Evolutionary conservation across 2,113 vertebrate species (phyloP).

Genomic region (Castor canadensis): DNA sequence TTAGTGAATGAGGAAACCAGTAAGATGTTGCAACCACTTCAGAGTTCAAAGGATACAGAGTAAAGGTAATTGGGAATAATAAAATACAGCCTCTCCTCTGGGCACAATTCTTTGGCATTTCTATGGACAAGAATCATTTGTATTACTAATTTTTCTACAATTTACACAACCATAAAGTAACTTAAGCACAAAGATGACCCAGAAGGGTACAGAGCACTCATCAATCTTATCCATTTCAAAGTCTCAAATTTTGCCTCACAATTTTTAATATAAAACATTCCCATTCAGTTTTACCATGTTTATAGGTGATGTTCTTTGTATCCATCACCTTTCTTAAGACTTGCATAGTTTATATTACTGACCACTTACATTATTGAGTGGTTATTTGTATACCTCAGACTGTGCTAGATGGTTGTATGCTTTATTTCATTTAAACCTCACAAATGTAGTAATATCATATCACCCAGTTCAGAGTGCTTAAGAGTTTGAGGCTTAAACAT

Average conservation of each 20-base stretch:
- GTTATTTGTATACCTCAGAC: background rate
- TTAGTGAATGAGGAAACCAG: background rate
- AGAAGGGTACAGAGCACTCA: rapidly evolving
- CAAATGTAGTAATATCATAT: background rate
- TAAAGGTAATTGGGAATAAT: background rate
- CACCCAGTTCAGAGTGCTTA: background rate
- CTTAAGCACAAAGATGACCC: background rate
- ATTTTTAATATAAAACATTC: background rate
- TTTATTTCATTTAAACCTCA: background rate
- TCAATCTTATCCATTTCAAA: background rate
- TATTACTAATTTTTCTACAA: background rate
- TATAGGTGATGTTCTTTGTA: background rate
- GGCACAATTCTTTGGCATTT: background rate
- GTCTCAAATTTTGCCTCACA: background rate
- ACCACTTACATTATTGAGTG: background rate
- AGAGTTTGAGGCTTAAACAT: background rate
- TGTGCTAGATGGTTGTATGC: background rate
- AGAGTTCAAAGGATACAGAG: background rate
- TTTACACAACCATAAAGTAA: background rate
- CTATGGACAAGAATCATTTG: background rate
- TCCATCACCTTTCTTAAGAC: background rate
- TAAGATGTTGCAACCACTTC: background rate
- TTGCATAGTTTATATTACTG: background rate
- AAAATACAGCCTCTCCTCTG: background rate
- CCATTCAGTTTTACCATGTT: background rate